Conservation (phyloP, 2,888 invertebrate genomes). For the Drosophila kanekoi region DNA sequence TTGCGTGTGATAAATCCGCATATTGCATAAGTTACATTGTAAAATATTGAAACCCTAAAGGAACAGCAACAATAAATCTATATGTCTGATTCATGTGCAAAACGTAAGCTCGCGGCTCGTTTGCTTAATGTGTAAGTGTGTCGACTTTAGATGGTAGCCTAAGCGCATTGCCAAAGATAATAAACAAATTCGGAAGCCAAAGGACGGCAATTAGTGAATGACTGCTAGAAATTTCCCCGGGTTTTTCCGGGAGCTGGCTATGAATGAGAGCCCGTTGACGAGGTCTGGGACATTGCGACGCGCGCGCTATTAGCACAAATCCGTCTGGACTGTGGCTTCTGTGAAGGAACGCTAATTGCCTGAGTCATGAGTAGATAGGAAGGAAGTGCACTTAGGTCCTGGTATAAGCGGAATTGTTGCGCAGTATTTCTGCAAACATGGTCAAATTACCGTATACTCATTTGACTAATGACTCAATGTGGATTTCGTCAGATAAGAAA, state of each 20-base stretch:
- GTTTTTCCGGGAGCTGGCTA: conserved; percentile 66
- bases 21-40: conserved; percentile 50
- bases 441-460: conserved; percentile 72
- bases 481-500: conserved; percentile 52
- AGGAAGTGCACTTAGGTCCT: conserved; percentile 68
- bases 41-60: conserved; percentile 47
- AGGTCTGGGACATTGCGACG: conserved; percentile 10
- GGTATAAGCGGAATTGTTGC: conserved; percentile 64
- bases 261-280: conserved; percentile 63
- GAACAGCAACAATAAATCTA: conserved; percentile 73
- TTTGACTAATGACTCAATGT: conserved; percentile 57
- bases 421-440: conserved; percentile 70
- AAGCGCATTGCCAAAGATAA: conserved; percentile 71
- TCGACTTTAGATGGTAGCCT: conserved; percentile 20
- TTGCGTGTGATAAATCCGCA: conserved; percentile 51
- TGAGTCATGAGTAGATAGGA: conserved; percentile 59
- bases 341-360: conserved; percentile 60
- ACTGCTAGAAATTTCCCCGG: conserved; percentile 61
- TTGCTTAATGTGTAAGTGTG: conserved; percentile 11
- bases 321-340: conserved; percentile 63
- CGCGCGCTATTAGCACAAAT: conserved; percentile 72
- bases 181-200: conserved; percentile 64
- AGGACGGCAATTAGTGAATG: conserved; percentile 72
- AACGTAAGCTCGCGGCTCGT: conserved; percentile 23
- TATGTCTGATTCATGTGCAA: conserved; percentile 76